phyloP scores from a whole-genome alignment of 2,888 invertebrate genomes.

The Caenorhabditis plicata region DNA sequence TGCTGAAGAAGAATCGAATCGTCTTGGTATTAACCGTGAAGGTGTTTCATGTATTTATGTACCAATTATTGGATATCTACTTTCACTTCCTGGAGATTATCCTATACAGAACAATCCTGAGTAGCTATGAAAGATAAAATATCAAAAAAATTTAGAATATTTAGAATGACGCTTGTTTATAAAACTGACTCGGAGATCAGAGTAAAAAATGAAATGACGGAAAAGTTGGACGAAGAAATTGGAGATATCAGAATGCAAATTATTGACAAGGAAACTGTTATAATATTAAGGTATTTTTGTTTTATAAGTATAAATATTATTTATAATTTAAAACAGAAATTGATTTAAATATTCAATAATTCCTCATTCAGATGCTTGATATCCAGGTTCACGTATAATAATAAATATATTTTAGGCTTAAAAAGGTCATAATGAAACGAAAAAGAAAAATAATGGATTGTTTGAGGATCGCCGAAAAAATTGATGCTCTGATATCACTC shows the following conservation, averaged over 20 bases:
- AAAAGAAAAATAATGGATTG: slow-evolving; percentile 71
- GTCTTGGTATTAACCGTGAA: slow-evolving; percentile 26
- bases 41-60: slow-evolving; percentile 68
- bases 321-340: too few species aligned
- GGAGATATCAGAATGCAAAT: slow-evolving; percentile 80
- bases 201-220: slow-evolving; percentile 75
- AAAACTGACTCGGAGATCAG: slow-evolving; percentile 68
- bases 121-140: slow-evolving; percentile 4
- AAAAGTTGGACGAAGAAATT: slow-evolving; percentile 76
- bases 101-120: slow-evolving; percentile 14
- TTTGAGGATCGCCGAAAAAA: slow-evolving; percentile 73
- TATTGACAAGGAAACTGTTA: slow-evolving; percentile 77
- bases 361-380: too few species aligned
- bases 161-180: slow-evolving; percentile 19
- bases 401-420: too few species aligned
- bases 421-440: slow-evolving; percentile 73
- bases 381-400: too few species aligned
- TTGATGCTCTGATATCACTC: slow-evolving; percentile 70
- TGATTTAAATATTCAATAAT: too few species aligned
- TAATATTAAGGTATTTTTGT: too few species aligned
- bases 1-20: slow-evolving; percentile 72
- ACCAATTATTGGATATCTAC: slow-evolving; percentile 76
- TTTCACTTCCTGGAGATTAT: slow-evolving; percentile 73
- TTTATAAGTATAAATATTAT: too few species aligned
- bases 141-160: not conserved